A percentile compares a stretch with the other conserved stretches of the same genome.
Evolutionary conservation across 1,140 invertebrate species (phyloP).

Genomic region (Mylabris phalerata): DNA sequence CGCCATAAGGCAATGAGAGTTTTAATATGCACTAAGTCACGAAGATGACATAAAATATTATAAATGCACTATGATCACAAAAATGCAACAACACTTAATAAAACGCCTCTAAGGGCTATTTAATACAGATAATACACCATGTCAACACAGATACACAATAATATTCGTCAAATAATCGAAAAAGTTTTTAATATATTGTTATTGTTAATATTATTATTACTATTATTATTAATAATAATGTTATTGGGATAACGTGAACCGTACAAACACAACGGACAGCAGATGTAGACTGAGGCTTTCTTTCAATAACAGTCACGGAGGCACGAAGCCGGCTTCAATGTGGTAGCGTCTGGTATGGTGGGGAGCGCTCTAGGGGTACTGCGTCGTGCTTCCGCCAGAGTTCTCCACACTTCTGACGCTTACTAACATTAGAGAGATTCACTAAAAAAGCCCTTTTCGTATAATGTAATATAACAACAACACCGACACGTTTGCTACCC

Average conservation of each 20-base stretch:
- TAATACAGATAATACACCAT: not conserved
- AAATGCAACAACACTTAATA: constrained; percentile 28
- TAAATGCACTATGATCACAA: constrained; percentile 12
- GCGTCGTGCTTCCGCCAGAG: constrained; percentile 32
- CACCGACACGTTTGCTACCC: constrained; percentile 30
- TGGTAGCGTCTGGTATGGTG: constrained; percentile 33
- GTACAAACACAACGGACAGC: constrained; percentile 25
- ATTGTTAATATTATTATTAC: not conserved
- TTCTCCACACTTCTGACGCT: constrained; percentile 13
- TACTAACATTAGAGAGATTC: not conserved
- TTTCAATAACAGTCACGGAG: constrained; percentile 12
- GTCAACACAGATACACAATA: not conserved
- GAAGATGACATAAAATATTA: constrained; percentile 16
- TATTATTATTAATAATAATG: constrained; percentile 1
- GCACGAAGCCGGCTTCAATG: constrained; percentile 18
- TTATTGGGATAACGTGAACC: constrained; percentile 4
- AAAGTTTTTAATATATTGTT: not conserved
- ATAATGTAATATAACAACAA: constrained; percentile 5
- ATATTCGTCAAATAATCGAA: not conserved
- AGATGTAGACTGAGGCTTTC: constrained; percentile 32
- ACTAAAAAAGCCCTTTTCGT: not conserved
- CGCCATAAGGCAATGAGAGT: constrained; percentile 38
- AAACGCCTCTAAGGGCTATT: too few species aligned
- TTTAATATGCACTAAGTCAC: constrained; percentile 27
- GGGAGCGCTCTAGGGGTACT: constrained; percentile 39